These are phyloP conservation scores for Rhineura floridana DNA, from an alignment of 2,113 vertebrate species.

Conservation along the genomic window DNA sequence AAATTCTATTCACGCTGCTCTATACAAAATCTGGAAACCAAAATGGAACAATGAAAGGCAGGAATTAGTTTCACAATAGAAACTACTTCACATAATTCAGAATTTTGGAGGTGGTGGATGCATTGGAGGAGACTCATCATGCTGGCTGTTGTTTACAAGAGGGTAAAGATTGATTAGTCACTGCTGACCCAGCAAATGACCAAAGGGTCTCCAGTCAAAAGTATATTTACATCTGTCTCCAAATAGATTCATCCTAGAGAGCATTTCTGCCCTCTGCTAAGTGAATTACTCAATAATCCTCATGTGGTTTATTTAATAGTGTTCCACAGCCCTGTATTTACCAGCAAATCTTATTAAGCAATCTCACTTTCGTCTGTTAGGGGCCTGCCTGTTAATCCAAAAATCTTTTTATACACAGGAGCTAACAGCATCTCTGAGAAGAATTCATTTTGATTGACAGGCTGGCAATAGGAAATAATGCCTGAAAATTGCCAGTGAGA, in stretches of 20 bases:
- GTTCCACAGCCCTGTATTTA: background rate
- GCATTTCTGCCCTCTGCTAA: slow-evolving; percentile 35
- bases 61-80: background rate
- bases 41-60: background rate
- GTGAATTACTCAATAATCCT: slow-evolving; percentile 22
- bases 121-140: background rate
- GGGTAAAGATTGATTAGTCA: background rate
- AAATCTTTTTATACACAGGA: slow-evolving; percentile 13
- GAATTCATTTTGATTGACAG: slow-evolving; percentile 21
- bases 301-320: background rate
- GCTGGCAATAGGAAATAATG: slow-evolving; percentile 24
- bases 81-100: background rate
- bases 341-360: slow-evolving; percentile 26
- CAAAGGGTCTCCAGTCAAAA: background rate
- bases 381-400: background rate
- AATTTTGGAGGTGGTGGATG: background rate
- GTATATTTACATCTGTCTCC: slow-evolving; percentile 42
- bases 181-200: background rate
- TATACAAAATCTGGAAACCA: background rate
- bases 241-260: slow-evolving; percentile 51
- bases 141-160: background rate
- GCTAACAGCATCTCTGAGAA: background rate
- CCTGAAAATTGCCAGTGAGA: slow-evolving; percentile 8
- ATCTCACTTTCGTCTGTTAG: slow-evolving; percentile 35
- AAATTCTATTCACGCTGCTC: background rate